Evolutionary conservation across 2,797 vertebrate species (phyloP).

Genomic region (Delichon dasypus): DNA sequence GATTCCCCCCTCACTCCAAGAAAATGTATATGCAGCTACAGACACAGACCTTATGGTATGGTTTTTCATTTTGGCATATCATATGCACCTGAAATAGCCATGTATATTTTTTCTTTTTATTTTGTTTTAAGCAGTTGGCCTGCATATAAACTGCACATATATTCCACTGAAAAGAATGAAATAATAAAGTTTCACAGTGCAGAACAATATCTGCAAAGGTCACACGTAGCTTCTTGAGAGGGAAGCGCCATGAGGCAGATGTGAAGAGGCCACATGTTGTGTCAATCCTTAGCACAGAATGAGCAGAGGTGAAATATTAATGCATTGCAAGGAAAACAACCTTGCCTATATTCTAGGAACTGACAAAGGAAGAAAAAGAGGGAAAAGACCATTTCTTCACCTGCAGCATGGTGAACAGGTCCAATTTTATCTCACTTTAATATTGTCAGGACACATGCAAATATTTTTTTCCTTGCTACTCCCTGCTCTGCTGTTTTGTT

Average conservation of each 20-base stretch:
- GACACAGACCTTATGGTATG: background rate
- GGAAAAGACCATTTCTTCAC: background rate
- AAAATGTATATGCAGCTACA: background rate
- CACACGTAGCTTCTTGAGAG: background rate
- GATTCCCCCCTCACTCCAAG: background rate
- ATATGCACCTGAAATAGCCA: background rate
- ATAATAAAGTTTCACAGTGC: background rate
- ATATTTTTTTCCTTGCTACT: background rate
- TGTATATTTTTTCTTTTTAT: background rate
- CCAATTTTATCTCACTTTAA: background rate
- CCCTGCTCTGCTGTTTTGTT: background rate
- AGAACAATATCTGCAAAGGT: background rate
- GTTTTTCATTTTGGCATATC: background rate
- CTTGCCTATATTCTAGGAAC: background rate
- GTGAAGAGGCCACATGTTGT: conserved; percentile 20
- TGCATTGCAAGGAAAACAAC: background rate
- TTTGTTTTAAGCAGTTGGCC: background rate
- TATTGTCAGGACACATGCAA: rapidly evolving
- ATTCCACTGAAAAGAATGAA: background rate
- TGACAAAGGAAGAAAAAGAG: background rate
- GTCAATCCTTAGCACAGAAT: background rate
- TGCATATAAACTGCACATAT: background rate
- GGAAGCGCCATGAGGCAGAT: background rate
- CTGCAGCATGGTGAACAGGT: background rate
- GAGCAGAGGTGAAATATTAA: conserved; percentile 33